Base-by-base conservation (phyloP, 1,140 invertebrate genomes). In the Papilio xuthus region DNA sequence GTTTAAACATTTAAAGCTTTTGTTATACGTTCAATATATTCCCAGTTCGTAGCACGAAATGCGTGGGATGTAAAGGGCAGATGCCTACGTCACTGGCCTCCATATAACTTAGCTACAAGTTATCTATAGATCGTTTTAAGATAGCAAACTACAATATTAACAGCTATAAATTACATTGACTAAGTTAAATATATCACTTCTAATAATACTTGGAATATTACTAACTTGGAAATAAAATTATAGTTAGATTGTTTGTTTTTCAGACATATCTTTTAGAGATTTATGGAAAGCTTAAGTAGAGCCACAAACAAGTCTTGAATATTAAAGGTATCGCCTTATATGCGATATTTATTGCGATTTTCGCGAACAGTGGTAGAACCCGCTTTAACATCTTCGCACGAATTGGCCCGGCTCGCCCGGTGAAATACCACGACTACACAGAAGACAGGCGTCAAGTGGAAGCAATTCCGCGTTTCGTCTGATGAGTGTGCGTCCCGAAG, bases 61-160 rank as follows among this genome's bases (percentile, higher is more conserved):
- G 90, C 89, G 90, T 91, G 87, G 88, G 89, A 79, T 81, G 88
- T 83, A 91, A 91, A 92, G 89, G 89, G 90, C 89, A 83, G 82
- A 80, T 84, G 82, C 82, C 89, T 92, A 92, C 90, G 90, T 92
- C 90, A 92, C 78, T 83, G 78, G 81, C 71, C 74, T 70, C 79
- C 60, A 86, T 78, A 84, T 86, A 87, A 81, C 81, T 63, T 60
- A 60, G 12, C 56, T 60, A 23, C 56, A 13, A 60, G 9, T 60
- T 26, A 82, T 44, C 47, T 84, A 82, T 82, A 83, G 71, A 69
- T 63, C 15, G 69, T 74, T 73, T 28, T 41, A 20, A 80, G 69
- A 76, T 81, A 76, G 53, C 32, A 42, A 20, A 41, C 23, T 74
- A 50, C 42, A 26, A 78, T 76, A 81, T 42, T 70, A 74, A 78